Base-by-base conservation (phyloP, 2,113 vertebrate genomes). In the Galbula dea region DNA sequence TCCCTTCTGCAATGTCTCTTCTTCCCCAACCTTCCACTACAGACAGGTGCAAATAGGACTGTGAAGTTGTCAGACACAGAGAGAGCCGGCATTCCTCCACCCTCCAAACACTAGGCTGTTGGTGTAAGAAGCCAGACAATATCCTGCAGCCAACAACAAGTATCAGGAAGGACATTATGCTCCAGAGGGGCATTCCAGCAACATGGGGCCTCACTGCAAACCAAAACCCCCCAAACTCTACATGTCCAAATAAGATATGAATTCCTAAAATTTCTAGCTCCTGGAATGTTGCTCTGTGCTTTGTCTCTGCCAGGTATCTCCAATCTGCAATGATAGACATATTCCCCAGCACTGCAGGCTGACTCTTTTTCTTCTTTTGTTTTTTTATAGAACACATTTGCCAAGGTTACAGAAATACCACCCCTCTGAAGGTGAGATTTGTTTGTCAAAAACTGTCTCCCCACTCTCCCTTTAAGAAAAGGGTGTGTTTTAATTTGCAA, bases 251-350 rank as follows among this genome's bases (percentile, higher is more conserved):
- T 36, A 66, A 76, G 23, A 9, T 68, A 13, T 32, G 62, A 77
- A 26, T 11, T 21, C 15, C 21, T 55, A 57, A 78, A 51, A 27
- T 39, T 36, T 43, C 65, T 61, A 86, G 32, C 27, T 86, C 29
- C 52, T 79, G 32, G 20, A 16, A 52, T 55, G 23, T 5, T 79
- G 39, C 14, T 78, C 34, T 62, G 37, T 66, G 41, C 19, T 76
- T 86, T 52, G 18, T 15, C 46, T 23, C 0, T 36, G 23, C 5
- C 51, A 46, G 23, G 14, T 27, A 81, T 22, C 32, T 69, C 68
- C 5, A 1, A 23, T 13, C 59, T 63, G 23, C 36, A 43, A 1
- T 3, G 30, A 46, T 0, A 84, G 48, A 37, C 1, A 1, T 3
- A 15, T 11, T 49, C 20, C 8, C 20, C 55, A 58, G 6, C 12